These are phyloP conservation scores for Brevimyrus niger DNA, from an alignment of 2,113 vertebrate genomes.

Conservation along the genomic window DNA sequence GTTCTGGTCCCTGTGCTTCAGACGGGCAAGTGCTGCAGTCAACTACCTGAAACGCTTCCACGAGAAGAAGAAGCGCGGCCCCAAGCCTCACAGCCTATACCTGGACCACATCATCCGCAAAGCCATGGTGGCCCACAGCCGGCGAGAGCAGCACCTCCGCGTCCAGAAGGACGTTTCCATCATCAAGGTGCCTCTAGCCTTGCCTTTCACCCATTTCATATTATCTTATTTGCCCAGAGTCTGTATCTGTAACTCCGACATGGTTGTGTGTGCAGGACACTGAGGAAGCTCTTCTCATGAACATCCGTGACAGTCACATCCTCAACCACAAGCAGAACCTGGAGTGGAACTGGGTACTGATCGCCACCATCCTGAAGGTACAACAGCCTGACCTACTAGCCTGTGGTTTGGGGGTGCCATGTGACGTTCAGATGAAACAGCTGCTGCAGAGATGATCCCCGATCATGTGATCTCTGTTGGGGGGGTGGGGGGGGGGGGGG, in stretches of 20 bases:
- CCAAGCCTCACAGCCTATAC: conserved; percentile 92
- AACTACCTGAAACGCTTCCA: conserved; percentile 95
- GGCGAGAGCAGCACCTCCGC: conserved; percentile 79
- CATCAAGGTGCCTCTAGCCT: conserved; percentile 71
- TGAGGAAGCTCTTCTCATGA: conserved; percentile 88
- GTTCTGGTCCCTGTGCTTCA: conserved; percentile 43
- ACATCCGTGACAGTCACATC: conserved; percentile 90
- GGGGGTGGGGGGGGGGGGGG: background rate
- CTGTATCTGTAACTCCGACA: background rate
- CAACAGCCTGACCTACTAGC: conserved; percentile 8
- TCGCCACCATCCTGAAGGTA: conserved; percentile 95
- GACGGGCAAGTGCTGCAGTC: conserved; percentile 87
- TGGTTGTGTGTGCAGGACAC: conserved; percentile 68
- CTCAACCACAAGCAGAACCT: conserved; percentile 96
- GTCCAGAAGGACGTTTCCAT: conserved; percentile 86
- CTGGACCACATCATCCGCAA: conserved; percentile 95
- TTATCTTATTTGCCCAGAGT: background rate
- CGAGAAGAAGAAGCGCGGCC: conserved; percentile 91
- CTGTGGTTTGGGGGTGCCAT: background rate
- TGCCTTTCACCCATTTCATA: background rate
- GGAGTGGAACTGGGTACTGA: conserved; percentile 96
- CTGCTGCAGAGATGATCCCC: background rate
- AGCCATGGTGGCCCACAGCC: conserved; percentile 72
- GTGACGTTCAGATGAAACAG: background rate
- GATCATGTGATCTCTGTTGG: background rate